phyloP scores from a whole-genome alignment of 2,888 invertebrate species.

The Archips xylosteana region DNA sequence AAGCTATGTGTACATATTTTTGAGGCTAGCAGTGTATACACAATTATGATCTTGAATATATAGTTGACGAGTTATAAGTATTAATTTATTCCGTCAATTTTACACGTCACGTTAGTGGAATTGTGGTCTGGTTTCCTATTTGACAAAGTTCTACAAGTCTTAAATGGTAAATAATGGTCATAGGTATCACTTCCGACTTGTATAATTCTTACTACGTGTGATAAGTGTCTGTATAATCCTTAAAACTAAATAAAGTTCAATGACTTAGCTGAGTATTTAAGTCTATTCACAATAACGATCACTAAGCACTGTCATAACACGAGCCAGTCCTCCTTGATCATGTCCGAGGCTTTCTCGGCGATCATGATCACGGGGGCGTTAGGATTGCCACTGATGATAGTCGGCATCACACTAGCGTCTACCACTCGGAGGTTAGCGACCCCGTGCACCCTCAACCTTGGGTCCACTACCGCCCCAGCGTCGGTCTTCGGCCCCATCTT shows the following conservation, averaged over 20 bases:
- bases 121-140: neutral
- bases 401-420: constrained; percentile 96
- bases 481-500: constrained; percentile 94
- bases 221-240: neutral
- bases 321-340: constrained; percentile 95
- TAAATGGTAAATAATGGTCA: neutral
- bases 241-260: constrained; percentile 28
- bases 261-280: constrained; percentile 44
- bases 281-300: constrained; percentile 46
- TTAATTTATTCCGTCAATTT: no score
- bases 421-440: constrained; percentile 91
- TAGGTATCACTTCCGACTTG: neutral
- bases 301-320: constrained; percentile 76
- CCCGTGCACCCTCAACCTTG: constrained; percentile 91
- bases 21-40: no score
- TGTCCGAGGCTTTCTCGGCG: constrained; percentile 94
- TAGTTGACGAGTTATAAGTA: no score
- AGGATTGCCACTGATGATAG: constrained; percentile 95
- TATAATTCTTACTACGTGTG: neutral
- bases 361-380: constrained; percentile 97
- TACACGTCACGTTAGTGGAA: neutral
- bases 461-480: constrained; percentile 92
- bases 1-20: no score
- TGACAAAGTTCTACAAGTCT: neutral
- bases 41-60: no score